These are phyloP conservation scores for Drepana falcataria DNA, from an alignment of 2,888 invertebrate genomes.

Conservation along the genomic window DNA sequence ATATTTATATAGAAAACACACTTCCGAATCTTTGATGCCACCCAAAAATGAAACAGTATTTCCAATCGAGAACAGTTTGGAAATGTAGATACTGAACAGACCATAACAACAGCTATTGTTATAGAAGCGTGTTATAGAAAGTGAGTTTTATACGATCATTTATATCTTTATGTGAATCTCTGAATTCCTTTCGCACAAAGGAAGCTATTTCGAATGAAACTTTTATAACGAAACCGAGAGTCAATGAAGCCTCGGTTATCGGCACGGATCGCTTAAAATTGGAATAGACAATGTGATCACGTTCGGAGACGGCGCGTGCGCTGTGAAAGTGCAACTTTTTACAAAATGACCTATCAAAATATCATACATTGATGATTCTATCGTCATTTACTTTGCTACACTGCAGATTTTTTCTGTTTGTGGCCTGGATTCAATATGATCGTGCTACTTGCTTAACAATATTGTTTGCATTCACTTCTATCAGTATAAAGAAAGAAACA, in stretches of 20 bases:
- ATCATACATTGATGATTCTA: neutral
- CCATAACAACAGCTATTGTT: conserved; percentile 20
- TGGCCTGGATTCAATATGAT: too few relatives aligned
- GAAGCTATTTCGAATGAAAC: conserved; percentile 39
- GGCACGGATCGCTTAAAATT: conserved; percentile 15
- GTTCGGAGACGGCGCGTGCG: conserved; percentile 31
- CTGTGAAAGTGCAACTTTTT: conserved; percentile 40
- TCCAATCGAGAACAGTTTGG: too few relatives aligned
- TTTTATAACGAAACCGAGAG: conserved; percentile 56
- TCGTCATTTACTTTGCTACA: neutral
- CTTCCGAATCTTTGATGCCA: too few relatives aligned
- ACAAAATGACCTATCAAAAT: neutral
- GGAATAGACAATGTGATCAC: conserved; percentile 30
- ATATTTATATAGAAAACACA: too few relatives aligned
- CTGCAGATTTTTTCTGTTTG: neutral
- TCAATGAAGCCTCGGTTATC: conserved; percentile 34
- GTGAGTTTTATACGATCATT: conserved; percentile 37
- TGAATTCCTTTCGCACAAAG: conserved; percentile 39
- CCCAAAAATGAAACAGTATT: too few relatives aligned
- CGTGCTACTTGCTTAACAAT: too few relatives aligned
- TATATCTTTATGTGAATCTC: conserved; percentile 27
- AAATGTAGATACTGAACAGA: neutral
- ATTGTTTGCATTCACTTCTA: too few relatives aligned
- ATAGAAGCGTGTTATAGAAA: conserved; percentile 50
- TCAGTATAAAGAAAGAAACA: too few relatives aligned